Evolutionary conservation across 2,113 vertebrate species (phyloP), one percentile per base, ranked within the genome.

Genomic region (Stictonetta naevosa): DNA sequence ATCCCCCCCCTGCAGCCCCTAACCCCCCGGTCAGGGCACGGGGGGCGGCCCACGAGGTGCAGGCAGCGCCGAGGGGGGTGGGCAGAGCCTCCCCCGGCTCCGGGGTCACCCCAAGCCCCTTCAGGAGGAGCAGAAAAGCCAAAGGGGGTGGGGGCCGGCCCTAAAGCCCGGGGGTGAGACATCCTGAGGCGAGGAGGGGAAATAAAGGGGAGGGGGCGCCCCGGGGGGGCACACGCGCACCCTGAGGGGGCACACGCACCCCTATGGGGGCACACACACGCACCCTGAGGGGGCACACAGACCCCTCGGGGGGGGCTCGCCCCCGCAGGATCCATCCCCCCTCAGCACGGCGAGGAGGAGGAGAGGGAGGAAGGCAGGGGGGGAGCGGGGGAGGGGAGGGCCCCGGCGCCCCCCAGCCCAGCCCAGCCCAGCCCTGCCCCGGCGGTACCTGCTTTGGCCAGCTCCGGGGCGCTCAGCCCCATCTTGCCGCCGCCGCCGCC

Each of bases 391-490:
- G 94, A 95, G 92, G 96, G 95, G 94, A 93, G 91, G 93, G 87
- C 92, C 93, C 93, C 94, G 38, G 94, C 92, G 92, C 92, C 94
- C 90, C 94, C 96, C 93, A 79, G 94, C 95, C 76, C 94, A 84
- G 94, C 95, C 76, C 94, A 84, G 83, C 96, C 95, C 96, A 92
- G 46, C 46, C 46, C 46, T 46, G 44, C 44, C 44, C 44, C 46
- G 46, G 46, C 83, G 97, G 98, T 98, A 98, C 98, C 98, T 98
- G 98, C 97, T 98, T 98, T 98, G 95, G 98, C 97, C 96, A 98
- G 97, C 97, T 98, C 98, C 96, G 98, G 97, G 98, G 98, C 98
- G 93, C 96, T 96, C 98, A 98, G 98, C 98, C 98, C 98, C 97
- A 98, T 98, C 98, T 98, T 98, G 97, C 94, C 63, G 93, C 96